Base-by-base conservation (phyloP, 2,888 invertebrate species). In the Morpho deidamia region DNA sequence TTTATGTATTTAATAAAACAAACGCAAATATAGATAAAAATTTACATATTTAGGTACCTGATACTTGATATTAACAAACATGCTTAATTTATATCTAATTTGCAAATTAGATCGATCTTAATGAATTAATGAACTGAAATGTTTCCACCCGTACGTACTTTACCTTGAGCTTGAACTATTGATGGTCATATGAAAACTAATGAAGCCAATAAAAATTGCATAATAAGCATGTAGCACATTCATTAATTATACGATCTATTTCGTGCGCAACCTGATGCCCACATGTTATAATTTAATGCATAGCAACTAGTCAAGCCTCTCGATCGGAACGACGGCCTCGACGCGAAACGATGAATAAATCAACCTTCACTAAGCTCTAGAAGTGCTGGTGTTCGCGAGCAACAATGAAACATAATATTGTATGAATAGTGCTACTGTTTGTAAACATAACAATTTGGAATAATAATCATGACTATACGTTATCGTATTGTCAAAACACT, bases 101-200 rank as follows among this genome's bases (percentile, higher is more conserved):
- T 5, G 5, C 5, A 42, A n/a, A 42, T 39, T 11, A 39, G 39
- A 11, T 39, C 3, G 11, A 11, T 9, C 38, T 44, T 11, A 11
- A 48, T 10, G 9, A 23, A 23, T 35, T 41, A 49, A 40, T 12
- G 35, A 41, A 42, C 34, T 44, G 35, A 55, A 52, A 23, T 23
- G 23, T 23, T 5, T 23, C 23, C 3, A 5, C 23, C 23, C 23
- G 45, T 43, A 47, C 11, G 35, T n/a, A 44, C 11, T 38, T 61
- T 68, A 64, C 78, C 78, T 80, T 82, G 77, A 81, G 69, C 81
- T 81, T 82, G 78, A 79, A 72, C 80, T 65, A 64, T 56, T 60
- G 61, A 62, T 58, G 58, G 32, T 49, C 42, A 51, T 23, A 51
- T 59, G 57, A 53, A 61, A 61, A 71, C 59, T 63, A 72, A 58